A percentile compares a stretch with the other conserved stretches of the same genome.
These are phyloP conservation scores for Chitala chitala DNA, from an alignment of 2,113 vertebrate species.

Conservation along the genomic window DNA sequence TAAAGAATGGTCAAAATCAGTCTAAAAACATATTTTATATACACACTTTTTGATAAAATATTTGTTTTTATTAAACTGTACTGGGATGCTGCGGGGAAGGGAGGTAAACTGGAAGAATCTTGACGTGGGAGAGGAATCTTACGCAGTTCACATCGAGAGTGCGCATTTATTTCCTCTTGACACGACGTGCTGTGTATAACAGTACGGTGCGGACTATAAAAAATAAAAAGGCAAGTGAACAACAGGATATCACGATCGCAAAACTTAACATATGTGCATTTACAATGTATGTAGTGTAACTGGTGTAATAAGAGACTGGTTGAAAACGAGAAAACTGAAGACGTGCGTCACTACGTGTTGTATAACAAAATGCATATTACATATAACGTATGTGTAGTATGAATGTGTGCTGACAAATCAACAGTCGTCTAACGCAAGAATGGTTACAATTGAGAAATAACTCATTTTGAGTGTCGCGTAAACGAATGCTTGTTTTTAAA, in stretches of 20 bases:
- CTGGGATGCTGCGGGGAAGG: slow-evolving; percentile 49
- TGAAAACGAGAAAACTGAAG: no score
- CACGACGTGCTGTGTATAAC: not conserved
- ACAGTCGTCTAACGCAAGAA: not conserved
- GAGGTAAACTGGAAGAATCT: slow-evolving; percentile 45
- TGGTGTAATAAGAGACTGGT: no score
- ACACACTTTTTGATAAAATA: not conserved
- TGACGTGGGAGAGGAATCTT: slow-evolving; percentile 50
- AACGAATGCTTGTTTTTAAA: not conserved
- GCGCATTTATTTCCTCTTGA: slow-evolving; percentile 29
- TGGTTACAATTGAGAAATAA: not conserved
- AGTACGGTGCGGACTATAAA: not conserved
- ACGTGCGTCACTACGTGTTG: no score
- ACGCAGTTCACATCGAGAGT: slow-evolving; percentile 54
- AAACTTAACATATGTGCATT: no score
- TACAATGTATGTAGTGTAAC: no score
- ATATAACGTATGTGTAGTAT: not conserved
- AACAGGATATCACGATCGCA: not conserved
- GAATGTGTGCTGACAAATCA: not conserved
- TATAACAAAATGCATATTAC: not conserved
- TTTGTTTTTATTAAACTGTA: not conserved
- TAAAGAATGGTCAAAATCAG: not conserved
- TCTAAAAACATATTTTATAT: not conserved
- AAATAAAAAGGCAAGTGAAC: not conserved
- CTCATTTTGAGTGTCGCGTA: not conserved